Evolutionary conservation across 2,888 invertebrate genomes (phyloP), one percentile per base, ranked within the genome.

Genomic region (Chrysomela aeneicollis): DNA sequence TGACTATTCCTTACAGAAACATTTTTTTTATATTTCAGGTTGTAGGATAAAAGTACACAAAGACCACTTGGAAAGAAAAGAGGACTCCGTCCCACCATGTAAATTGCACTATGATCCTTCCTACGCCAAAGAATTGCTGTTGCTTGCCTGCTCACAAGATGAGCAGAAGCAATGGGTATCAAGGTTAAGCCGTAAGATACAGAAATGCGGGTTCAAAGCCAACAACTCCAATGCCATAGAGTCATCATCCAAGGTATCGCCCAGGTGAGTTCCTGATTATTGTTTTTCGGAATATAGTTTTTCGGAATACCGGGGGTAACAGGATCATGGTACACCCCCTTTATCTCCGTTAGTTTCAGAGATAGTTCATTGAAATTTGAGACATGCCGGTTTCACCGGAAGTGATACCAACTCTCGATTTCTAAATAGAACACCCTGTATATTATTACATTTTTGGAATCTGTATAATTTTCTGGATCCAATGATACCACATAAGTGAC

Each of bases 1-100:
- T n/a, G n/a, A n/a, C n/a, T n/a, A n/a, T n/a, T n/a, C n/a, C n/a
- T n/a, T n/a, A n/a, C n/a, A n/a, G n/a, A n/a, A n/a, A n/a, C n/a
- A n/a, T n/a, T n/a, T n/a, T n/a, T n/a, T n/a, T n/a, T n/a, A n/a
- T n/a, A n/a, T 76, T 76, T 47, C 81, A 93, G 97, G 96, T 73
- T 98, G 98, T 85, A 93, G 94, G 80, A 93, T 95, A 82, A 98
- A 98, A 87, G 93, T 98, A 79, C 98, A 99, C 85, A 94, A 95
- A 83, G 98, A 98, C 81, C 98, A 99, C 87, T 89, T 95, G 82
- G 92, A 93, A 77, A 87, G 88, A 74, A 89, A 89, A 77, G 92
- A 92, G 81, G 94, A 94, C 82, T 88, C 90, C 68, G 90, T 97
- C 80, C 94, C 95, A 70, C 97, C 97, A 52, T 98, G 98, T 86